Conservation (phyloP, 1,140 invertebrate genomes). For the silkworm (Bombyx mori) region ASM3026992v2 NC_085110.1:2010001-2010500, state of each 20-base stretch:
- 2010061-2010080: too few relatives aligned
- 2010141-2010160: too few relatives aligned
- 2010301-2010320: conserved; percentile 60
- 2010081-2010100: too few relatives aligned
- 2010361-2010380: conserved; percentile 26
- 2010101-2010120: too few relatives aligned
- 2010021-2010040: too few relatives aligned
- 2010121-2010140: too few relatives aligned
- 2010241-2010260: conserved; percentile 54
- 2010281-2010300: conserved; percentile 58
- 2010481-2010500: too few relatives aligned
- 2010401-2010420: conserved; percentile 14
- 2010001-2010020: too few relatives aligned
- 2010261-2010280: conserved; percentile 47
- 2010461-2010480: neutral
- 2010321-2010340: conserved; percentile 26
- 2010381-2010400: conserved; percentile 49
- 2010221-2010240: conserved; percentile 61
- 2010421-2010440: neutral
- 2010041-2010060: too few relatives aligned
- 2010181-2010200: conserved; percentile 32
- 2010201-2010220: conserved; percentile 44
- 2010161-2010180: neutral
- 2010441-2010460: too few relatives aligned
- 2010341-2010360: conserved; percentile 46